Conservation (phyloP, 2,113 vertebrate species). For the Macroglossus sobrinus region DNA sequence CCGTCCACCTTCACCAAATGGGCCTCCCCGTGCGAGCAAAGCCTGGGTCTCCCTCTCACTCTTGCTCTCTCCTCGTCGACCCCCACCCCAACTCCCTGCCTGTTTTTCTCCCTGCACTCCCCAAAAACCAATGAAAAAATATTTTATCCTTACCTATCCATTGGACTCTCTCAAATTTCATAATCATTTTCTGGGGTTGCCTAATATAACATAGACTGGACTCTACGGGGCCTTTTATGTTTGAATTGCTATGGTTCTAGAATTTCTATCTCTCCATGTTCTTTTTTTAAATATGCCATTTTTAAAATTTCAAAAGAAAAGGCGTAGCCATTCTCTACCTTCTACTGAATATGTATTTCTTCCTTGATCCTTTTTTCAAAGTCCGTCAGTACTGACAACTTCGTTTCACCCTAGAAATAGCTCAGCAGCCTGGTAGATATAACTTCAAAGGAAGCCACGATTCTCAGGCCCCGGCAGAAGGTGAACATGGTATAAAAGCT, state of each 20-base stretch:
- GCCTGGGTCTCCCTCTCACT: not conserved
- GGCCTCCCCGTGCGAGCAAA: not conserved
- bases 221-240: not conserved
- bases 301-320: not conserved
- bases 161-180: not conserved
- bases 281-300: not conserved
- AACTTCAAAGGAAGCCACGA: not conserved
- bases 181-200: not conserved
- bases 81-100: too few species aligned
- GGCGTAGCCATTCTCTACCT: not conserved
- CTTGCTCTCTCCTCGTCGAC: not conserved
- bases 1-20: not conserved
- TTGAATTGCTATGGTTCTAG: not conserved
- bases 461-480: not conserved
- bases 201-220: not conserved
- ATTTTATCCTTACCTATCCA: not conserved
- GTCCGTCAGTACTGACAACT: not conserved
- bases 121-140: not conserved
- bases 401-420: not conserved
- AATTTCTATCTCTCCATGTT: not conserved
- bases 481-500: accelerated
- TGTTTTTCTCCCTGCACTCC: too few species aligned
- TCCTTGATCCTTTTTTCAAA: not conserved
- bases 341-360: not conserved
- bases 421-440: not conserved